phyloP scores from a whole-genome alignment of 1,140 invertebrate species.

The Danaus plexippus region DNA sequence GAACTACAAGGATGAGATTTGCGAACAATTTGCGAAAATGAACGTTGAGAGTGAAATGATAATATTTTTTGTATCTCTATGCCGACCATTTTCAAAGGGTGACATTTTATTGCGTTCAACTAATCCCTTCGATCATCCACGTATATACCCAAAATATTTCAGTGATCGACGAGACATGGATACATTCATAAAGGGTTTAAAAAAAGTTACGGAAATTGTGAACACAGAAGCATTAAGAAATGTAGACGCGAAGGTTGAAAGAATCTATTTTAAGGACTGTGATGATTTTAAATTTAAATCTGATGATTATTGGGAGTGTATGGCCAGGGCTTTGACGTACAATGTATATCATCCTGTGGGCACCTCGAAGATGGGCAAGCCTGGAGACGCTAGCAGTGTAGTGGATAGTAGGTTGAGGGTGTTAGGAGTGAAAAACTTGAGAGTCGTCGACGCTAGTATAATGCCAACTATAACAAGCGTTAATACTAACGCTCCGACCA shows the following conservation, averaged over 20 bases:
- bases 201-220: slow-evolving; percentile 43
- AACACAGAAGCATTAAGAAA: slow-evolving; percentile 38
- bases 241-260: slow-evolving; percentile 45
- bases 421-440: slow-evolving; percentile 76
- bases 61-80: slow-evolving; percentile 53
- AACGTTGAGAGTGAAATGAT: slow-evolving; percentile 52
- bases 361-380: slow-evolving; percentile 87
- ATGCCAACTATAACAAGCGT: slow-evolving; percentile 81
- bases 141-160: slow-evolving; percentile 59
- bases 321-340: slow-evolving; percentile 54
- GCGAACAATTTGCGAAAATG: slow-evolving; percentile 77
- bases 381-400: slow-evolving; percentile 77
- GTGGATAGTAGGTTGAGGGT: slow-evolving; percentile 81
- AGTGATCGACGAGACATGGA: slow-evolving; percentile 49
- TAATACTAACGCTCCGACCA: slow-evolving; percentile 80
- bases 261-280: slow-evolving; percentile 48
- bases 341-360: slow-evolving; percentile 72
- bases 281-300: slow-evolving; percentile 38
- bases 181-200: slow-evolving; percentile 39
- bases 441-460: slow-evolving; percentile 84
- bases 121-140: slow-evolving; percentile 80
- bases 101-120: slow-evolving; percentile 72
- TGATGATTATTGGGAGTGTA: slow-evolving; percentile 57
- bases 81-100: slow-evolving; percentile 50
- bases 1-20: slow-evolving; percentile 80